Base-by-base conservation (phyloP, 2,797 vertebrate genomes). In the Hemibagrus guttatus region DNA sequence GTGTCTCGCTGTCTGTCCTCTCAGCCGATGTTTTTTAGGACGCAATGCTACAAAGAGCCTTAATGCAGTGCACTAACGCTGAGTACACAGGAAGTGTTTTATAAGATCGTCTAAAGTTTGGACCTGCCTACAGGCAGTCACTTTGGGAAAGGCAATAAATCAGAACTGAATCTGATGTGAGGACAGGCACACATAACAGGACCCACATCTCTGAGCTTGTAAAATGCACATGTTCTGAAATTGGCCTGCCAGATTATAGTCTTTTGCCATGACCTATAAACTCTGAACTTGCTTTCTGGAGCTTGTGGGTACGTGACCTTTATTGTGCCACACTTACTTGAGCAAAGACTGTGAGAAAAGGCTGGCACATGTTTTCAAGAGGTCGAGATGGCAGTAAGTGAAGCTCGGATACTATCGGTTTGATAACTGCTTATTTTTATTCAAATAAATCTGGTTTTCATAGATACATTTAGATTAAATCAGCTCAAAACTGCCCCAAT, bases 1-100 rank as follows among this genome's bases (percentile, higher is more conserved):
- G 68, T 21, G 46, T 61, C 61, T 80, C 49, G 17, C 17, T 90
- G 89, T 87, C 92, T 88, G 90, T 87, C 90, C 89, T 89, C 87
- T 75, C 23, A 12, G 11, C 56, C 35, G 4, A 26, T 17, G 39
- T 85, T 85, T 88, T 66, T 93, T 92, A 92, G 84, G 91, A 92
- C 92, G 91, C 93, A 92, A 95, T 95, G 85, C 87, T 82, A 80
- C 93, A 91, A 93, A 94, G 91, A 91, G 91, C 90, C 92, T 94
- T 93, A 95, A 94, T 94, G 93, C 93, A 95, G 93, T 93, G 93
- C 92, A 91, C 90, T 94, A 95, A 95, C 94, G 91, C 75, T n/a
- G 86, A 89, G 91, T 54, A 69, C 85, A 39, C 63, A 26, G 66
- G 56, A 79, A 89, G 91, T 88, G 46, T 91, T 95, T 95, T 94